Conservation (phyloP, 2,113 vertebrate species). For the Serilophus lunatus region DNA sequence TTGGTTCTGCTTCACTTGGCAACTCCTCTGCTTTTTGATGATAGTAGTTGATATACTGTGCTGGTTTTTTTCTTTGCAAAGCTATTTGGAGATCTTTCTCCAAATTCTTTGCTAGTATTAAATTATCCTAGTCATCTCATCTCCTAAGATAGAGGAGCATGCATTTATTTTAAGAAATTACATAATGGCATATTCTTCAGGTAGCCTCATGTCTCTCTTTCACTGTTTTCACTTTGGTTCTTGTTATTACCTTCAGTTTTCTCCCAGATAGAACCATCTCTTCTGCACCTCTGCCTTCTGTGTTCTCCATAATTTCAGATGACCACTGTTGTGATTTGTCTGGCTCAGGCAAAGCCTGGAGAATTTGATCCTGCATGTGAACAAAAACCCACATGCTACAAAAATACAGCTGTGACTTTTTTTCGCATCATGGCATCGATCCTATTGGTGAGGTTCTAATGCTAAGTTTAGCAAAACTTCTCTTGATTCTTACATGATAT, state of each 20-base stretch:
- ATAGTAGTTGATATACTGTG: not conserved
- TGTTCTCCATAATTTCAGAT: not conserved
- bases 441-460: not conserved
- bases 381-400: not conserved
- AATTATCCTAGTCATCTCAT: slow-evolving; percentile 24
- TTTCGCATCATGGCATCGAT: not conserved
- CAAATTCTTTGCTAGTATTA: slow-evolving; percentile 12
- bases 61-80: slow-evolving; percentile 3
- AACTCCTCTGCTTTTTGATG: not conserved
- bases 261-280: not conserved
- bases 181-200: not conserved
- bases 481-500: not conserved
- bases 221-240: not conserved
- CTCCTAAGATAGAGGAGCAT: not conserved
- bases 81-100: slow-evolving; percentile 14
- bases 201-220: not conserved
- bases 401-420: not conserved
- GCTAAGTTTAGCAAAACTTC: not conserved
- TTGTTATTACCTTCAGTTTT: not conserved
- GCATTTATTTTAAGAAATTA: slow-evolving; percentile 34
- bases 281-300: not conserved
- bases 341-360: not conserved
- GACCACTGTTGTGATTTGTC: not conserved
- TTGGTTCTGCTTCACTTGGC: slow-evolving; percentile 8
- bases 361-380: not conserved